Evolutionary conservation across 2,888 invertebrate genomes (phyloP), one percentile per base, ranked within the genome.

Genomic region (Laothoe populi): DNA sequence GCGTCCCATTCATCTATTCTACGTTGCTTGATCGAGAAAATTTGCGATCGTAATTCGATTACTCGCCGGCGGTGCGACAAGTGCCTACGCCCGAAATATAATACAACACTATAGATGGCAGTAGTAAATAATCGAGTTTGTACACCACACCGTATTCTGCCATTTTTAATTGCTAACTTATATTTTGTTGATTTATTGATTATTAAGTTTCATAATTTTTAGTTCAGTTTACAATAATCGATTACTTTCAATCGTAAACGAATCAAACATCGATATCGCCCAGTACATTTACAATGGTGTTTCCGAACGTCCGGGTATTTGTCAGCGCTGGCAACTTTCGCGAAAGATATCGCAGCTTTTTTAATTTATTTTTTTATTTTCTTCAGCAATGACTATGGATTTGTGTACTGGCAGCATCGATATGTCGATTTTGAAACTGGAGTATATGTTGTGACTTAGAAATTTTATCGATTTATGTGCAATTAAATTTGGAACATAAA

Each of bases 271-370:
- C 42, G 48, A 60, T 16, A 60, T 21, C n/a, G 48, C 40, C 49
- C 40, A 16, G 7, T 19, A 21, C 23, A 46, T 13, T 46, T 7
- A 11, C 45, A 58, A 68, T 72, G 70, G 70, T 70, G 70, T 73
- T 73, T 70, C 71, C 70, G 71, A 68, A 65, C 60, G 65, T 66
- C 61, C 61, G 58, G 21, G 62, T 63, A 58, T 61, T 64, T 65
- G 64, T 38, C 66, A 64, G 62, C 40, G 66, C 71, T 71, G 72
- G 71, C 70, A 70, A 70, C 69, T 68, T 62, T 61, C n/a, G 35
- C 19, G 46, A 23, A 21, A 35, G 19, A 7, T 16, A 35, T 60
- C 19, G 46, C 42, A 24, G 53, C 53, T 53, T 53, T 31, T 31
- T 53, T 19, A 2, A 19, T 31, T 19, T 16, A 10, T 19, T 35